Evolutionary conservation across 2,888 invertebrate species (phyloP), one percentile per base, ranked within the genome.

Genomic region (Tribolium freemani): DNA sequence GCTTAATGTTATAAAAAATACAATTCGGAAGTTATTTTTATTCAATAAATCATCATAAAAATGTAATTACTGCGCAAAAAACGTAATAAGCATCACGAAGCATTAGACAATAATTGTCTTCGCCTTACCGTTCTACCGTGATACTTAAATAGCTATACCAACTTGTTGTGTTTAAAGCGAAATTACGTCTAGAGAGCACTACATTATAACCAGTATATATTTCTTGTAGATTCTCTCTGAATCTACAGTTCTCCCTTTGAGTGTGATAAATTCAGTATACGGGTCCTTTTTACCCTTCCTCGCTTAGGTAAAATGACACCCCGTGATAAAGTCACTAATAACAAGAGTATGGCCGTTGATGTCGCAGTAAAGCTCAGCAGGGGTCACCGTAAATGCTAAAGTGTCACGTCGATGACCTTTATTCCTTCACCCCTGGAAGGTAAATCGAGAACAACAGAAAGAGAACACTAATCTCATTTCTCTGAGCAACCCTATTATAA

Each of bases 381-480:
- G 16, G 48, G 48, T 48, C 16, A 48, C 48, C 13, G 13, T 48
- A 48, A 48, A 48, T 48, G 48, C 11, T 16, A 48, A 13, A 48
- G 48, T 11, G 16, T 48, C 48, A 48, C 48, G 16, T 48, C 48
- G 48, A 48, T 48, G 48, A 48, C 48, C 48, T 48, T 48, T 48
- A 48, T 48, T 11, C 48, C 48, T 48, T 48, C 11, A 48, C 48
- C 48, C 48, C 11, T 16, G 1, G 5, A 26, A 48, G 31, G 54
- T 54, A 54, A 54, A 54, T 31, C 30, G 31, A 31, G 54, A 20
- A 51, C 20, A 3, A 5, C 8, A 20, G 31, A 26, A 31, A 30
- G 30, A 21, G 30, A 31, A 31, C 30, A 26, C 16, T 54, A 54
- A 54, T 54, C 54, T 30, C 54, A 54, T 54, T 54, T 54, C 26